Percentiles rank a stretch among this genome's conserved stretches.
Evolutionary conservation across 2,113 vertebrate genomes (phyloP).

Genomic region (Pangasianodon gigas): DNA sequence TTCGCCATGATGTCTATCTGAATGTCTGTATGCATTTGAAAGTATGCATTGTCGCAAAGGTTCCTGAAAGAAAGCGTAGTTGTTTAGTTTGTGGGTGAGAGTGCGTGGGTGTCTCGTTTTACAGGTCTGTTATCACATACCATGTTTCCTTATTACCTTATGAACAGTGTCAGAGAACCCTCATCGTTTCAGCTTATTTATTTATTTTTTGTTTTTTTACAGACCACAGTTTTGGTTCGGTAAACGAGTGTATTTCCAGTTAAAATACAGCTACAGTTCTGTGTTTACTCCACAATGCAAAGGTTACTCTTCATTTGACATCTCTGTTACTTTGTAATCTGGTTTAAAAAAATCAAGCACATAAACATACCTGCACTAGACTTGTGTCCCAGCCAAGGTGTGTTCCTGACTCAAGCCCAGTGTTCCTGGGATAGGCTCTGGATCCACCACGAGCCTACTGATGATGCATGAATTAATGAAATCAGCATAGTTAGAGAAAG

Average conservation of each 20-base stretch:
- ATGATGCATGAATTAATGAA: neutral
- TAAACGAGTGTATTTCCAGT: slow-evolving; percentile 6
- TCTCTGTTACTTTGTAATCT: neutral
- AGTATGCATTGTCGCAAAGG: slow-evolving; percentile 5
- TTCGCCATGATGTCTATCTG: neutral
- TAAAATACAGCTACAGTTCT: neutral
- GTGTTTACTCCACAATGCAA: neutral
- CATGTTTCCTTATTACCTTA: slow-evolving; percentile 1
- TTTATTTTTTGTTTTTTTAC: neutral
- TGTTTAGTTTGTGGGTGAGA: slow-evolving; percentile 7
- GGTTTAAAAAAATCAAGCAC: neutral
- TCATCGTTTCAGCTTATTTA: neutral
- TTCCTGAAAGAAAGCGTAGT: slow-evolving; percentile 12
- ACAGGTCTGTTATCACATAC: slow-evolving; percentile 43
- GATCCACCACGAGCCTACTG: neutral
- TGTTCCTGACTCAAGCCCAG: neutral
- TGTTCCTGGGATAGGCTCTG: neutral
- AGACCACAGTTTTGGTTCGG: neutral
- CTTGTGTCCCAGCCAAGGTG: neutral
- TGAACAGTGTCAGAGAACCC: neutral
- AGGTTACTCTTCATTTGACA: neutral
- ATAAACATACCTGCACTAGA: too few relatives aligned
- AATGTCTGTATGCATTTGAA: neutral
- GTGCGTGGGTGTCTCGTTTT: slow-evolving; percentile 48
- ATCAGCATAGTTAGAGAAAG: neutral